A percentile compares a stretch with the other conserved stretches of the same genome.
Conservation (phyloP, 2,113 vertebrate species). For the Castor canadensis region DNA sequence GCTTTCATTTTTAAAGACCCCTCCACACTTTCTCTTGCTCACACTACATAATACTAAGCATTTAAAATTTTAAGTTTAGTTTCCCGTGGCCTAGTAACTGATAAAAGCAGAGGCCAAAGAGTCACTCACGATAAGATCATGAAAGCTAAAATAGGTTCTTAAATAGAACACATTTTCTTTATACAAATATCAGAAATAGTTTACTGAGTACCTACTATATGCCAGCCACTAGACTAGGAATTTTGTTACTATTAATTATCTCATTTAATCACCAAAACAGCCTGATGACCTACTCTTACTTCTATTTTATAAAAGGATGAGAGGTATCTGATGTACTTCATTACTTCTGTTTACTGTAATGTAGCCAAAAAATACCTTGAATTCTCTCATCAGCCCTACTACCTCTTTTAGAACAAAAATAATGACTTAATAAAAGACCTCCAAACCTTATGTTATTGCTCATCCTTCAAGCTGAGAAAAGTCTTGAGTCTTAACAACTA, state of each 20-base stretch:
- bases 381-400: background rate
- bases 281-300: background rate
- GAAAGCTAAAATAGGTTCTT: background rate
- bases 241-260: background rate
- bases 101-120: background rate
- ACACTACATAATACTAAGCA: background rate
- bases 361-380: background rate
- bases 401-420: conserved; percentile 36
- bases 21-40: background rate
- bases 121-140: background rate
- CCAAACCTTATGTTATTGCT: background rate
- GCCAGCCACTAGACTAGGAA: background rate
- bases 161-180: conserved; percentile 16
- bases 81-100: background rate
- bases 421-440: conserved; percentile 5
- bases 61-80: background rate
- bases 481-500: background rate
- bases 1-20: background rate
- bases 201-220: background rate
- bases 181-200: background rate
- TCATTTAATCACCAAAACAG: background rate
- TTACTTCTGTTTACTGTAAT: background rate
- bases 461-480: background rate
- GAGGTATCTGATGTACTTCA: background rate
- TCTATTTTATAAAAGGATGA: background rate